Base-by-base conservation (phyloP, 2,113 vertebrate species). In the Asarcornis scutulata region DNA sequence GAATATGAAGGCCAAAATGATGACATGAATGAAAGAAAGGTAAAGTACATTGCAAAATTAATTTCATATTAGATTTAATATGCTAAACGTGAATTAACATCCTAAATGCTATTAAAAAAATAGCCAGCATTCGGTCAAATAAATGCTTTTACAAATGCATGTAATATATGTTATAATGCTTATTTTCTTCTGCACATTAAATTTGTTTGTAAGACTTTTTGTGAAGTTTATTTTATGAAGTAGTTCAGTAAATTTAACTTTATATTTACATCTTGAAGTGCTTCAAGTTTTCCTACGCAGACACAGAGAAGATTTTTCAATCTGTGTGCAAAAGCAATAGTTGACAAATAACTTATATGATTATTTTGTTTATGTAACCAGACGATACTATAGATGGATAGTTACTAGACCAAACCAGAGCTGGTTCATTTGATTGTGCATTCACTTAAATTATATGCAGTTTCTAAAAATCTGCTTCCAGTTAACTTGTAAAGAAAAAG, bases 1-100 rank as follows among this genome's bases (percentile, higher is more conserved):
- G 98, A 99, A 86, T 99, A 99, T 88, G 98, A 98, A 80, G 98
- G 98, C 74, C 89, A 96, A 48, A 98, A 97, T 89, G 98, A 98
- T 48, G 98, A 98, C 74, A 98, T 97, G 84, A 99, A 99, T 94
- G 99, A 99, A 89, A 98, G 99, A 98, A 99, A 99, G 99, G 99
- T 99, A 97, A 97, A 95, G 91, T 38, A 60, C 4, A n/a, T 55
- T 63, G 7, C 15, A 69, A 84, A 58, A 56, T 74, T 42, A 63
- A 40, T 90, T 88, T 90, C 3, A 3, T 72, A 7, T 74, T 71
- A 29, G 15, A 26, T 34, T 79, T 48, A 50, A 36, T 52, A 13
- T 73, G 15, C 56, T 55, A 77, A 66, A 78, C 60, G 0, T 55
- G 32, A 86, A 59, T 84, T 73, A 56, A 9, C 59, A 4, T 73